Conservation (phyloP, 2,888 invertebrate species). For the Liposcelis brunnea region DNA sequence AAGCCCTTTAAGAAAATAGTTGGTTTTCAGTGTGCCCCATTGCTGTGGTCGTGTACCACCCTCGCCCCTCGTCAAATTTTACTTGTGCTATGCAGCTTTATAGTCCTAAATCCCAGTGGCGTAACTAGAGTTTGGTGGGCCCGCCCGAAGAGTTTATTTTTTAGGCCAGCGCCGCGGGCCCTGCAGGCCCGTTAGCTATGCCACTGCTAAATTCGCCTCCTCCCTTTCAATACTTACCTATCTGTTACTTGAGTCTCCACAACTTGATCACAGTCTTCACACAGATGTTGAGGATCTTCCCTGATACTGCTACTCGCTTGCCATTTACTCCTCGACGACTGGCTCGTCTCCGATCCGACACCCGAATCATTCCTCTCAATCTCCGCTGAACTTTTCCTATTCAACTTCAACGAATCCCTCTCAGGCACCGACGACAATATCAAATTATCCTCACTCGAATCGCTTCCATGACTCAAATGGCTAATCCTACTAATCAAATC, state of each 20-base stretch:
- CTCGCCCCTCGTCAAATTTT: no score
- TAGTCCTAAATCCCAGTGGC: no score
- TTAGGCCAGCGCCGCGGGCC: no score
- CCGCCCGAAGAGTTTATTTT: no score
- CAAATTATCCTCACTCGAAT: slow-evolving; percentile 55
- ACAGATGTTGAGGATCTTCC: slow-evolving; percentile 48
- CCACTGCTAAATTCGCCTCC: no score
- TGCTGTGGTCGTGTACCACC: no score
- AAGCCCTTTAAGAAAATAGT: no score
- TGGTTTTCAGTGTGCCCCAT: no score
- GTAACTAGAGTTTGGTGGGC: no score
- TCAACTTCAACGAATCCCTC: slow-evolving; percentile 11
- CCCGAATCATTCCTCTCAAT: slow-evolving; percentile 86
- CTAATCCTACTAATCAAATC: slow-evolving; percentile 52
- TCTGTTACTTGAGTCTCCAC: slow-evolving; percentile 60
- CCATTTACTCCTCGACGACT: slow-evolving; percentile 58
- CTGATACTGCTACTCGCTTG: slow-evolving; percentile 31
- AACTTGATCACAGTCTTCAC: slow-evolving; percentile 74
- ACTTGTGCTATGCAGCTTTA: no score
- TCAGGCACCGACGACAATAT: background rate
- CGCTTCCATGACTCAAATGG: slow-evolving; percentile 64
- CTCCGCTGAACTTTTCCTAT: slow-evolving; percentile 38
- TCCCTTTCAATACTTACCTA: no score
- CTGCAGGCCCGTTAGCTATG: no score
- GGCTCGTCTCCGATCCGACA: slow-evolving; percentile 81